phyloP scores from a whole-genome alignment of 2,888 invertebrate genomes.

The Drosophila anomalata region DNA sequence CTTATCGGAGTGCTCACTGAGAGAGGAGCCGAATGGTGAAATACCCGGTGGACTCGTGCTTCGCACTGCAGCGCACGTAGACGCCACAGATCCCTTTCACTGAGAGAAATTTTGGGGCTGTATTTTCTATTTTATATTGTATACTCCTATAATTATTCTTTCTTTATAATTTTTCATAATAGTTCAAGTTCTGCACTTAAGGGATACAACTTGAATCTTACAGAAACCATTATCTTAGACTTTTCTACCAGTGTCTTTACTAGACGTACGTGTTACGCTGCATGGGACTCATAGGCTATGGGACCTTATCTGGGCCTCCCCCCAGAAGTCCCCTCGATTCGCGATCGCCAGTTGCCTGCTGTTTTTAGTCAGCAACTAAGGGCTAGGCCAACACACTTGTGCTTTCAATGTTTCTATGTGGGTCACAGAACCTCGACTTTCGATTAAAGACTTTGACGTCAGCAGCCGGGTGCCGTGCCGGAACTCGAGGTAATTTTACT shows the following conservation, averaged over 20 bases:
- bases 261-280: conserved; percentile 44
- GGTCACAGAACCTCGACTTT: conserved; percentile 59
- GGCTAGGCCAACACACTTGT: conserved; percentile 46
- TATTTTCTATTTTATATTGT: not conserved
- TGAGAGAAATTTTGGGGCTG: not conserved
- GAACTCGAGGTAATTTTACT: conserved; percentile 31
- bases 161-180: too few relatives aligned
- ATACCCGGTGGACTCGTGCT: conserved; percentile 36
- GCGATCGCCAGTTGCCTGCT: conserved; percentile 17
- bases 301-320: conserved; percentile 48
- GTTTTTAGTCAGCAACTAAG: conserved; percentile 41
- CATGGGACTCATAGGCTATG: conserved; percentile 28
- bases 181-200: too few relatives aligned
- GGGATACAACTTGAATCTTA: too few relatives aligned
- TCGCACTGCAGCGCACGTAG: conserved; percentile 65
- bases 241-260: not conserved
- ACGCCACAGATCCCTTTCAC: conserved; percentile 34
- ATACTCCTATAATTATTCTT: too few relatives aligned
- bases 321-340: not conserved
- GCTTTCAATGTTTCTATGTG: conserved; percentile 53
- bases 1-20: conserved; percentile 29
- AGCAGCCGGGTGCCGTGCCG: conserved; percentile 22
- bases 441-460: conserved; percentile 71
- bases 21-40: conserved; percentile 55
- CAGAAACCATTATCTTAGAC: too few relatives aligned